These are phyloP conservation scores for Boulengeromyrus knoepffleri DNA, from an alignment of 2,113 vertebrate genomes.

Conservation along the genomic window DNA sequence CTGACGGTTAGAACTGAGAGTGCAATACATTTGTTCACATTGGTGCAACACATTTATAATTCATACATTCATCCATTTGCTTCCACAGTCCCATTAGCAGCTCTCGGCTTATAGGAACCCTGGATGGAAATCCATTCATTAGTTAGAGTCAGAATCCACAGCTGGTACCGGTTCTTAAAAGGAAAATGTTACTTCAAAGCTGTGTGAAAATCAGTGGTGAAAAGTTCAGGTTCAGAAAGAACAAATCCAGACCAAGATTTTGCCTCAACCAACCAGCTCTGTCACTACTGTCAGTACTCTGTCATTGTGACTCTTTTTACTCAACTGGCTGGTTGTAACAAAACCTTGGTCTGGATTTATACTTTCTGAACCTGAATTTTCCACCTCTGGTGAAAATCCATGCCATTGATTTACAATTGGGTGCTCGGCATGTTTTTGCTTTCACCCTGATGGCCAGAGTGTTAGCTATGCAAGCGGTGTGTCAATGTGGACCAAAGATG, in stretches of 20 bases:
- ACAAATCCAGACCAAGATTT: neutral
- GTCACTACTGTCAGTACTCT: neutral
- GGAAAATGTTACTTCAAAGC: constrained; percentile 43
- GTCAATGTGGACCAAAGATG: constrained; percentile 18
- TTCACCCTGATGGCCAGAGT: constrained; percentile 32
- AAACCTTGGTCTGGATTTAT: neutral
- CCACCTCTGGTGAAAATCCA: constrained; percentile 40
- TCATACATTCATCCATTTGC: neutral
- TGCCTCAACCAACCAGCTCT: neutral
- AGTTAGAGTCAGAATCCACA: constrained; percentile 6
- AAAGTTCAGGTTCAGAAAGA: neutral
- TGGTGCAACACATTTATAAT: neutral
- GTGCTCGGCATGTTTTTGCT: constrained; percentile 37
- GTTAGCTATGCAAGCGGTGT: constrained; percentile 33
- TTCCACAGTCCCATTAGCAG: neutral
- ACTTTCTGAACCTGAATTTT: neutral
- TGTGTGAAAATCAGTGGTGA: neutral
- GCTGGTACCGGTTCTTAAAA: constrained; percentile 19
- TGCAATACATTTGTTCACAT: neutral
- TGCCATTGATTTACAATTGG: constrained; percentile 42
- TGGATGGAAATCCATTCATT: constrained; percentile 10
- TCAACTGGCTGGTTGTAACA: neutral
- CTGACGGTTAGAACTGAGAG: neutral
- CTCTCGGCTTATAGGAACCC: neutral
- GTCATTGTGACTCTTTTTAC: neutral